phyloP scores from a whole-genome alignment of 2,113 vertebrate species.

The Paralichthys olivaceus region DNA sequence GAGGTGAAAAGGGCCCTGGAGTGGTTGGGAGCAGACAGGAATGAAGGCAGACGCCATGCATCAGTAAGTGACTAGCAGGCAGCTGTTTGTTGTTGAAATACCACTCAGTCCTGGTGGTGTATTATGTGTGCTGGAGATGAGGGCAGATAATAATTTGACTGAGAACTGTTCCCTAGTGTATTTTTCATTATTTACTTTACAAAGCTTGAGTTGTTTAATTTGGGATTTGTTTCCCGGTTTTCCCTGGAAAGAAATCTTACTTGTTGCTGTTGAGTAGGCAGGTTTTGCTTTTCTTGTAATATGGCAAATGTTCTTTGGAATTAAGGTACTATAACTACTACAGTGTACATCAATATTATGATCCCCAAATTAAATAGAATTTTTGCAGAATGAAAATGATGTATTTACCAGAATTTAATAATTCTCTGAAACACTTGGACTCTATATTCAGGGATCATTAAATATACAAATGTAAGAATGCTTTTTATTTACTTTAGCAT shows the following conservation, averaged over 20 bases:
- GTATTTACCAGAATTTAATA: no score
- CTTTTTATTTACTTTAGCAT: neutral
- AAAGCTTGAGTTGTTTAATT: neutral
- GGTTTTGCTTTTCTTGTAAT: no score
- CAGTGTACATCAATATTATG: no score
- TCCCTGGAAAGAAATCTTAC: neutral
- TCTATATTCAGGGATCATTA: no score
- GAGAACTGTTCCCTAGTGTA: neutral
- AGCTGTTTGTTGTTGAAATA: conserved; percentile 57
- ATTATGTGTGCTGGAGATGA: conserved; percentile 23
- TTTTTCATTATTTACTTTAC: neutral
- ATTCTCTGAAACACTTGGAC: no score
- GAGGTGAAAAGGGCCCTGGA: conserved; percentile 98
- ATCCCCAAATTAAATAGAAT: no score
- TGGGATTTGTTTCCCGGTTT: neutral
- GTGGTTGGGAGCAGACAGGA: conserved; percentile 96
- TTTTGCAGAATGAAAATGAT: no score
- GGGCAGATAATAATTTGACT: neutral
- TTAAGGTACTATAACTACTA: no score
- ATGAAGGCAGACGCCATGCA: conserved; percentile 95
- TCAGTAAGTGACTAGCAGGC: conserved; percentile 84
- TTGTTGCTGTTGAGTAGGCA: no score
- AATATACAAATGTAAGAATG: neutral
- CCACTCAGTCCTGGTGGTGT: conserved; percentile 12
- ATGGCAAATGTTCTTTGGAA: no score